Evolutionary conservation across 2,888 invertebrate species (phyloP).

Genomic region (Galeruca laticollis): DNA sequence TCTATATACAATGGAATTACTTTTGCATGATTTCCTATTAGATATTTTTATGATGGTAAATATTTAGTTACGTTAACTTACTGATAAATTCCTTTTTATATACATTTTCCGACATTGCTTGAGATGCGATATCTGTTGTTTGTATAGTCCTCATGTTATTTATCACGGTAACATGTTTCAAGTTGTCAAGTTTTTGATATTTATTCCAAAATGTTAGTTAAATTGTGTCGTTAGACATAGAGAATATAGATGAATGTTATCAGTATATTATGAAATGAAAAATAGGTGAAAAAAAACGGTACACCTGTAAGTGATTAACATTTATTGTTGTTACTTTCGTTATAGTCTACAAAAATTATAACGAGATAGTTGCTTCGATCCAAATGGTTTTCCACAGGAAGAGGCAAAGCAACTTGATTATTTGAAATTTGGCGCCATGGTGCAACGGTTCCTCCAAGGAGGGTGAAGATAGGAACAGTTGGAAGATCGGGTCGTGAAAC

Average conservation of each 20-base stretch:
- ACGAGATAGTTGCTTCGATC: no score
- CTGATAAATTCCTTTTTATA: slow-evolving; percentile 34
- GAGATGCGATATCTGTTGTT: slow-evolving; percentile 18
- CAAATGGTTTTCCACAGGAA: no score
- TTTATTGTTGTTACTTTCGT: no score
- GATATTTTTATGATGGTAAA: slow-evolving; percentile 36
- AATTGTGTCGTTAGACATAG: not conserved
- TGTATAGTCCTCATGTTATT: slow-evolving; percentile 20
- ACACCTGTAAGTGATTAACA: no score
- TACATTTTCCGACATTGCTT: slow-evolving; percentile 16
- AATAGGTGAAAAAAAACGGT: no score
- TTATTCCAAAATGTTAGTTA: not conserved
- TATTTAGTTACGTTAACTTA: slow-evolving; percentile 31
- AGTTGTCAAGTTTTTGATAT: not conserved
- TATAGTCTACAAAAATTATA: no score
- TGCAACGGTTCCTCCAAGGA: no score
- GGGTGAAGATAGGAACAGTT: no score
- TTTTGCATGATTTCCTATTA: slow-evolving; percentile 36
- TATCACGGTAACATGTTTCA: slow-evolving; percentile 12
- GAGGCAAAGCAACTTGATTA: no score
- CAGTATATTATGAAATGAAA: no score
- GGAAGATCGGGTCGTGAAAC: no score
- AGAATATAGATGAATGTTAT: not conserved
- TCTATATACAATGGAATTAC: slow-evolving; percentile 35
- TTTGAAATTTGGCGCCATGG: no score